Conservation (phyloP, 2,113 vertebrate species). For the Tapirus terrestris region DNA sequence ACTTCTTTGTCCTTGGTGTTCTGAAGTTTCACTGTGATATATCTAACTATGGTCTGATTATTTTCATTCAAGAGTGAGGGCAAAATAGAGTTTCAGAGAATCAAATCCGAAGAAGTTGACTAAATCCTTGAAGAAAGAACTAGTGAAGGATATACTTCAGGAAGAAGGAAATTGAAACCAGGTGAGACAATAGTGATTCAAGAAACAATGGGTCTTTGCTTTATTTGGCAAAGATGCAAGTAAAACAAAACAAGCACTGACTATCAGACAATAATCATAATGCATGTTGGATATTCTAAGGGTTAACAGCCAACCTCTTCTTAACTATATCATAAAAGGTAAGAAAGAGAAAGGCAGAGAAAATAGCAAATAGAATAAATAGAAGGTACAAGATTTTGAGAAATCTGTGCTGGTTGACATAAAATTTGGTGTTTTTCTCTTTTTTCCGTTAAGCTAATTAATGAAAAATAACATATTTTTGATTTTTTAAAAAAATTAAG, state of each 20-base stretch:
- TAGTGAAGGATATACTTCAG: not conserved
- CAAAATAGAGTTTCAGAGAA: not conserved
- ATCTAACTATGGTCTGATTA: not conserved
- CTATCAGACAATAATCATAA: not conserved
- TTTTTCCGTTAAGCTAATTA: not conserved
- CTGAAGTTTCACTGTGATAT: not conserved
- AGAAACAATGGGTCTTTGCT: not conserved
- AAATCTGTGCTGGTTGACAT: not conserved
- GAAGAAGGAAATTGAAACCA: not conserved
- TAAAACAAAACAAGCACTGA: not conserved
- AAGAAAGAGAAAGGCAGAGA: not conserved
- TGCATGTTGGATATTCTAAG: not conserved
- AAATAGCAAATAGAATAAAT: not conserved
- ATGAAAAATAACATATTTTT: not conserved
- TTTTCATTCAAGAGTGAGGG: slow-evolving; percentile 3
- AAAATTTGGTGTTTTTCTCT: not conserved
- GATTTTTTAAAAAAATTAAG: not conserved
- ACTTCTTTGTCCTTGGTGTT: not conserved
- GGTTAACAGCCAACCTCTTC: not conserved
- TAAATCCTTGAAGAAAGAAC: not conserved
- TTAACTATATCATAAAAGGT: not conserved
- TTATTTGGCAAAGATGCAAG: not conserved
- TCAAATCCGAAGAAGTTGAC: not conserved
- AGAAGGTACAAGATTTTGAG: not conserved
- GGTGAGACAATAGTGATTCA: not conserved